Percentiles rank a stretch among this genome's conserved stretches.
Conservation (phyloP, 2,888 invertebrate genomes). For the Ctenicera cuprea region DNA sequence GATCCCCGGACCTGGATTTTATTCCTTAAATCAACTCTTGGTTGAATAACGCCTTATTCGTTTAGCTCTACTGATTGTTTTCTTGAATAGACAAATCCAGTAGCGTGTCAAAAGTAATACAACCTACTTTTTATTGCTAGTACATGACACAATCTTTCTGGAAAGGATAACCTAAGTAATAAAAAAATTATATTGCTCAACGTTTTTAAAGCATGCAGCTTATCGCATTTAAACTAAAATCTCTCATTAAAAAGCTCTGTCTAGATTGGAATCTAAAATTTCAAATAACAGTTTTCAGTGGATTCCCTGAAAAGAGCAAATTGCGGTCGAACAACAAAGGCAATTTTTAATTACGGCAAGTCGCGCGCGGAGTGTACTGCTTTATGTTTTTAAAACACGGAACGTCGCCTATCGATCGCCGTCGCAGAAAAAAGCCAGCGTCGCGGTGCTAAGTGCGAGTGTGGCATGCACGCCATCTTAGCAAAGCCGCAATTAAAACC, state of each 20-base stretch:
- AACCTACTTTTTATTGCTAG: no score
- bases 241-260: constrained; percentile 35
- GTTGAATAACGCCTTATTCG: no score
- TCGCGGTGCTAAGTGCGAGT: constrained; percentile 73
- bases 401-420: constrained; percentile 70
- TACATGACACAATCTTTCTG: no score
- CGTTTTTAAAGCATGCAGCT: no score
- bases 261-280: constrained; percentile 43
- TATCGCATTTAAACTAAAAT: constrained; percentile 24
- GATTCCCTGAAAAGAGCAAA: constrained; percentile 46
- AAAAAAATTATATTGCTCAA: no score
- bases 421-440: constrained; percentile 69
- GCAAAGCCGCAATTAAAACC: constrained; percentile 72
- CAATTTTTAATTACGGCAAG: constrained; percentile 52
- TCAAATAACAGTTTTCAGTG: constrained; percentile 44
- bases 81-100: no score
- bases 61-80: no score
- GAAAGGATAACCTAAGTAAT: no score
- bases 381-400: constrained; percentile 72
- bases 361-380: constrained; percentile 63
- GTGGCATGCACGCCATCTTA: constrained; percentile 74
- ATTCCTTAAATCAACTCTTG: no score
- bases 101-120: no score
- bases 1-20: no score
- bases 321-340: constrained; percentile 49